phyloP scores from a whole-genome alignment of 2,888 invertebrate species.

The Galerucella calmariensis region DNA sequence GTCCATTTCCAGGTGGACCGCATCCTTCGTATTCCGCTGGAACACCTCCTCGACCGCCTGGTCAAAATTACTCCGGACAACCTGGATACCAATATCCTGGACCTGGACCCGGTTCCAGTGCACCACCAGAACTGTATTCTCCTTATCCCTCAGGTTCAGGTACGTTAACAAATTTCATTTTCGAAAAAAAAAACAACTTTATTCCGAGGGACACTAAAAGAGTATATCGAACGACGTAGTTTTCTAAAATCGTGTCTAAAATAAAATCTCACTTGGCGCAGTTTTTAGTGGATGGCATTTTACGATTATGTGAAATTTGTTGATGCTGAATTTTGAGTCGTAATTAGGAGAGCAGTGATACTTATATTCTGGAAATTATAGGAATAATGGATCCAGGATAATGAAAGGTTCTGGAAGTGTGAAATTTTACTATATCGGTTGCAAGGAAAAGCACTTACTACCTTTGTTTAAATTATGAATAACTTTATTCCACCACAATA shows the following conservation, averaged over 20 bases:
- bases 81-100: conserved; percentile 72
- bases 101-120: conserved; percentile 53
- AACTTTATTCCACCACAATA: neutral
- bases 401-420: neutral
- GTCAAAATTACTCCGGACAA: conserved; percentile 67
- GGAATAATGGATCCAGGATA: neutral
- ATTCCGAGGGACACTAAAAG: conserved; percentile 1
- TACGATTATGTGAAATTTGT: conserved; percentile 2
- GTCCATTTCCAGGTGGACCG: conserved; percentile 62
- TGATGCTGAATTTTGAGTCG: conserved; percentile 7
- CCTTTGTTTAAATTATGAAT: neutral
- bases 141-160: conserved; percentile 66
- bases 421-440: neutral
- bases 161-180: conserved; percentile 28
- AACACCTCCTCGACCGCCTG: conserved; percentile 62
- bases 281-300: neutral
- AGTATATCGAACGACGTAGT: neutral
- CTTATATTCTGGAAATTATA: too few relatives aligned
- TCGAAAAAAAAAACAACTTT: neutral
- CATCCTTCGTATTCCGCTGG: conserved; percentile 64
- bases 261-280: conserved; percentile 2
- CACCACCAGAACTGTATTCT: conserved; percentile 70
- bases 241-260: neutral
- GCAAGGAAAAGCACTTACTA: neutral
- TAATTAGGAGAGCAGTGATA: neutral